Percentiles rank a stretch among this genome's conserved stretches.
Evolutionary conservation across 2,113 vertebrate species (phyloP).

Genomic region (Meleagris gallopavo): DNA sequence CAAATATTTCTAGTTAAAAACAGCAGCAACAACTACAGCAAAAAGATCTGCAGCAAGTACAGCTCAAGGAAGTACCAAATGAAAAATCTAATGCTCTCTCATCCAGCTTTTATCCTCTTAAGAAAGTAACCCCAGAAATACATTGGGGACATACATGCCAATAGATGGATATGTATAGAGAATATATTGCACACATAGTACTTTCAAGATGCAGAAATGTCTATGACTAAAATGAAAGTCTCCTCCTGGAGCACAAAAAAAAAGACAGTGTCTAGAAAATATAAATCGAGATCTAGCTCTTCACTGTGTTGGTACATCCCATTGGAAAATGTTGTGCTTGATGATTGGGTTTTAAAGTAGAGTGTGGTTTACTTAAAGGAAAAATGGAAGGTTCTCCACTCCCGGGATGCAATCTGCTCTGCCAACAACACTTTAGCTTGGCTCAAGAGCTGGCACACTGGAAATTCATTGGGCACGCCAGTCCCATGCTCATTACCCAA

Average conservation of each 20-base stretch:
- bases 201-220: neutral
- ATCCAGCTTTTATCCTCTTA: neutral
- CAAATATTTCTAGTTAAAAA: neutral
- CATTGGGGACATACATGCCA: accelerated
- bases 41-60: neutral
- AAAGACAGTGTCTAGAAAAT: neutral
- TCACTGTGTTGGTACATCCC: neutral
- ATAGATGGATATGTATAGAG: neutral
- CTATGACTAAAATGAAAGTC: neutral
- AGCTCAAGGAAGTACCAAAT: neutral
- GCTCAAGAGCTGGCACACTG: neutral
- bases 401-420: neutral
- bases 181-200: neutral
- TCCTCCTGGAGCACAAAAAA: neutral
- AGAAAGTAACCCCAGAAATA: neutral
- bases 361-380: neutral
- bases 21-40: neutral
- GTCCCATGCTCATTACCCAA: neutral
- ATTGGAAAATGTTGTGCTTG: neutral
- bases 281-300: neutral
- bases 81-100: neutral
- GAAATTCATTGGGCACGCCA: neutral
- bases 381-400: neutral
- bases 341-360: neutral
- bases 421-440: neutral